Conservation (phyloP, 2,113 vertebrate genomes). For the Stomatorhinus ivindoensis region DNA sequence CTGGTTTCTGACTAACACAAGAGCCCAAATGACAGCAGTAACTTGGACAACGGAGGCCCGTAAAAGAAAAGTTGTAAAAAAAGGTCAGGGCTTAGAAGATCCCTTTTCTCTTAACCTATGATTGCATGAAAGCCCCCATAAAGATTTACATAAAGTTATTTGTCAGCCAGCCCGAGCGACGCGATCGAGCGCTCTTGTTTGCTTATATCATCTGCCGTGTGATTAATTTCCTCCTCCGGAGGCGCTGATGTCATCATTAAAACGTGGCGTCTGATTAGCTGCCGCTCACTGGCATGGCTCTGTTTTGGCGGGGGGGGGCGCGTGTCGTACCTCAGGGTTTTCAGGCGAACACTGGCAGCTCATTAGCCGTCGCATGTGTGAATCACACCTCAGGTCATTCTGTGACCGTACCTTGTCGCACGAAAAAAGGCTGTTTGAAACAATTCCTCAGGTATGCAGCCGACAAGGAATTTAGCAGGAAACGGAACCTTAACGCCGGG, state of each 20-base stretch:
- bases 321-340: background rate
- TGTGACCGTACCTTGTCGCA: background rate
- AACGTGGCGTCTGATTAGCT: background rate
- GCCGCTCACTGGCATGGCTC: background rate
- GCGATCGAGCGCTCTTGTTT: background rate
- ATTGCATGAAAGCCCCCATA: background rate
- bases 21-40: background rate
- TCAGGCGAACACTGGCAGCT: background rate
- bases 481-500: background rate
- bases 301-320: background rate
- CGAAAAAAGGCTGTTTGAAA: background rate
- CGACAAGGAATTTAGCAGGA: background rate
- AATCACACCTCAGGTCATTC: background rate
- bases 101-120: background rate
- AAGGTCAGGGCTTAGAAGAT: background rate
- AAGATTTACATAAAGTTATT: background rate
- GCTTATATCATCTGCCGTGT: background rate
- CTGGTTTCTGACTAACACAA: background rate
- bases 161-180: background rate
- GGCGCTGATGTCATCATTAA: slow-evolving; percentile 2
- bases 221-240: background rate
- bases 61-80: background rate
- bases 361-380: background rate
- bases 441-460: background rate
- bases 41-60: background rate